Evolutionary conservation across 2,797 vertebrate genomes (phyloP), one percentile per base, ranked within the genome.

Genomic region (Heterohyrax brucei): DNA sequence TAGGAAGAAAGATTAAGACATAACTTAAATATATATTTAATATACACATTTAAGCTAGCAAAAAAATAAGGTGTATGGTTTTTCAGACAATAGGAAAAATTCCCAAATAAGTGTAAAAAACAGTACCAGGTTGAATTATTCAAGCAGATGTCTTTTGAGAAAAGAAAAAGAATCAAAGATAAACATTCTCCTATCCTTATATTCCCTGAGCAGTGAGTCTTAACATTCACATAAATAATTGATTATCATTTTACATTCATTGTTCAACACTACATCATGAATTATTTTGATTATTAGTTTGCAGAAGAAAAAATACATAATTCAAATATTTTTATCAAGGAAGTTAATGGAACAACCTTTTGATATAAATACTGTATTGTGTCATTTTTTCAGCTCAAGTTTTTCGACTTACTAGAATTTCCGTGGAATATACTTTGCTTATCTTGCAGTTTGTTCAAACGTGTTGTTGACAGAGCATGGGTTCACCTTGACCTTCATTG

Each of bases 121-220:
- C 1, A 86, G 14, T 79, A 21, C 44, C 84, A 75, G 10, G 18
- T n/a, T 66, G 28, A 93, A 89, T 78, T 88, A 89, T 62, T 92
- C 68, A 92, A 92, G 5, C 9, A 46, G n/a, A 61, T 19, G 5
- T 70, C 50, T 87, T 30, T 86, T 83, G 61, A 93, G 56, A 68
- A 73, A 62, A 93, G 28, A 82, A 89, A 78, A 93, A 93, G 12
- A 91, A 90, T 93, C 14, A 92, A 93, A 90, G 26, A 59, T 30
- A 94, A 89, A 85, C 16, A 94, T 46, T 1, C 56, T 96, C 96
- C 62, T 16, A 94, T 46, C 1, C 62, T 96, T 96, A 73, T 59
- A 26, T 81, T 83, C 85, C 81, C 72, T 87, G 66, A 87, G 46
- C 26, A 68, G 68, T 81, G 33, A 80, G 89, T 96, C 68, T 77